Percentiles rank a stretch among this genome's conserved stretches.
These are phyloP conservation scores for Ammodytes dubius DNA, from an alignment of 2,113 vertebrate genomes.

Conservation along the genomic window DNA sequence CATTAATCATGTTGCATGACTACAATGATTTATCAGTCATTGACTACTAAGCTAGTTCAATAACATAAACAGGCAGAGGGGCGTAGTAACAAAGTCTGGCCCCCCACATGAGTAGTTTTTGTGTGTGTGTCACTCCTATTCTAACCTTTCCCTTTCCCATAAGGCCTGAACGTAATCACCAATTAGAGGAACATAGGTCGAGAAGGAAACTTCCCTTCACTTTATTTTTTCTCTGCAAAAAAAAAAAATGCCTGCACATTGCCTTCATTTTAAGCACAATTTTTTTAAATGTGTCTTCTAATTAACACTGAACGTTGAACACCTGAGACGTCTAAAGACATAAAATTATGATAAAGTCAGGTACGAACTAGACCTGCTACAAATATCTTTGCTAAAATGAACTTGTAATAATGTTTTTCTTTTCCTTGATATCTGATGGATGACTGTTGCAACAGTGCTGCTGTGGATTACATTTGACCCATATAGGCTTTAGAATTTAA, in stretches of 20 bases:
- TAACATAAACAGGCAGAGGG: no score
- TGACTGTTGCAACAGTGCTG: constrained; percentile 1
- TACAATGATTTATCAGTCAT: no score
- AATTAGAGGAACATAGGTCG: no score
- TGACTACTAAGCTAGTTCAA: no score
- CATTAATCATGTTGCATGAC: no score
- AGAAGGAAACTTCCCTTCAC: no score
- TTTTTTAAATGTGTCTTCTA: not conserved
- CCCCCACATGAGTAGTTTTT: no score
- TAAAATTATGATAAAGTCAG: not conserved
- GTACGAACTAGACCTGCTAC: not conserved
- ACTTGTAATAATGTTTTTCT: constrained; percentile 3
- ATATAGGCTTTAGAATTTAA: constrained; percentile 39
- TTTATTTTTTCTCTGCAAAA: not conserved
- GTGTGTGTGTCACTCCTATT: no score
- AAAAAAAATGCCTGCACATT: not conserved
- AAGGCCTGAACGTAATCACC: no score
- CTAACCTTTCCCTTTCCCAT: no score
- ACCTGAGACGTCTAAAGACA: not conserved
- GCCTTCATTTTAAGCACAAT: not conserved
- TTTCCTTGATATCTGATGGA: not conserved
- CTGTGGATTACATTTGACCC: constrained; percentile 26
- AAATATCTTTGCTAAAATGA: not conserved
- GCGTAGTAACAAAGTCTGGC: no score
- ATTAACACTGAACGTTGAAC: not conserved